Evolutionary conservation across 2,888 invertebrate genomes (phyloP).

Genomic region (Noctua comes): DNA sequence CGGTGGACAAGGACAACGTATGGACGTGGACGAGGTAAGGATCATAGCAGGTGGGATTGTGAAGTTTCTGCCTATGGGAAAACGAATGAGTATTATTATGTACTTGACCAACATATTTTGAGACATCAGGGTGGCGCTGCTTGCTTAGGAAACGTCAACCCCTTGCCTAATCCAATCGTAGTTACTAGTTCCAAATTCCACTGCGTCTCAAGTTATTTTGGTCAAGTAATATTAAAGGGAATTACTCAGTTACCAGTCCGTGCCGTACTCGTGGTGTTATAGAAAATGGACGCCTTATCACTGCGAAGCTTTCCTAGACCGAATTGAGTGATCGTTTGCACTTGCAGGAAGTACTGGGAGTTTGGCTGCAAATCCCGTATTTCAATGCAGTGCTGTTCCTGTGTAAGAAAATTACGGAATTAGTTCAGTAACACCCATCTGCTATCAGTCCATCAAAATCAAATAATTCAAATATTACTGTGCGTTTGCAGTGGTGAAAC

Average conservation of each 20-base stretch:
- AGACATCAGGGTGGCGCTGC: neutral
- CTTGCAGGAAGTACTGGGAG: constrained; percentile 94
- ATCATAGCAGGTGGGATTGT: neutral
- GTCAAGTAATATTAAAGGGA: neutral
- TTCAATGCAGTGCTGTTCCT: constrained; percentile 92
- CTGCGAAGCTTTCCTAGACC: constrained; percentile 93
- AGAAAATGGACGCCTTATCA: constrained; percentile 92
- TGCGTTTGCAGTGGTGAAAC: neutral
- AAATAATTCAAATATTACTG: neutral
- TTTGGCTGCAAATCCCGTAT: constrained; percentile 92
- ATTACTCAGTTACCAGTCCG: constrained; percentile 73
- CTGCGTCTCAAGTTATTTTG: neutral
- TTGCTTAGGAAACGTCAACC: neutral
- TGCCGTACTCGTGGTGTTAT: constrained; percentile 92
- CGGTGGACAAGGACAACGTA: neutral
- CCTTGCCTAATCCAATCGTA: neutral
- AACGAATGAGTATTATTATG: neutral
- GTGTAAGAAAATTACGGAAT: constrained; percentile 64
- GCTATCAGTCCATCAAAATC: neutral
- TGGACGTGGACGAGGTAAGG: neutral
- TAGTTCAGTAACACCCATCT: neutral
- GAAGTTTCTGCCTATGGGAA: neutral
- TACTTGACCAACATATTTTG: neutral
- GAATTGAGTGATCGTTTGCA: constrained; percentile 93
- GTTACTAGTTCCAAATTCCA: neutral